Conservation (phyloP, 37 sponge, comb jelly and placozoan genomes). For the Trichoplax adhaerens region DNA sequence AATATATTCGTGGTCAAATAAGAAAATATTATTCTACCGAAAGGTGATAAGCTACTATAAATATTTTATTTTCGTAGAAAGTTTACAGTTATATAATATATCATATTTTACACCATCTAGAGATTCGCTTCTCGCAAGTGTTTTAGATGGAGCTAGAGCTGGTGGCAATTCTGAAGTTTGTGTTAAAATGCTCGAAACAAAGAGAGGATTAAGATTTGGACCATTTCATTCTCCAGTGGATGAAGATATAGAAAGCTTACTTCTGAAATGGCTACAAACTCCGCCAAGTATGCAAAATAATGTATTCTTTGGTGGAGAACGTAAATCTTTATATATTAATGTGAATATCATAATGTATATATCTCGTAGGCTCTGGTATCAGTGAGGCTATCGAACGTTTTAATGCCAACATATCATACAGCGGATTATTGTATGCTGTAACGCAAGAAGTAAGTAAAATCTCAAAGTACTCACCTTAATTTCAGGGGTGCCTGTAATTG, state of each 20-base stretch:
- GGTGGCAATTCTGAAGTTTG: constrained; percentile 88
- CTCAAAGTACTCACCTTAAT: no score
- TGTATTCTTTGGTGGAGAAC: no score
- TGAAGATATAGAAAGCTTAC: constrained; percentile 89
- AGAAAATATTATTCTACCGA: constrained; percentile 71
- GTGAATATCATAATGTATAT: neutral
- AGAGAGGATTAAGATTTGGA: constrained; percentile 65
- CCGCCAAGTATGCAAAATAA: no score
- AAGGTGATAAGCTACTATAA: constrained; percentile 18
- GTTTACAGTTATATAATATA: no score
- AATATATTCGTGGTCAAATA: constrained; percentile 51
- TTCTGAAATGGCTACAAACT: constrained; percentile 42
- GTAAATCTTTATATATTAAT: no score
- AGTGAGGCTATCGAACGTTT: constrained; percentile 63
- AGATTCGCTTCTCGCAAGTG: constrained; percentile 86
- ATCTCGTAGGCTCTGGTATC: constrained; percentile 22
- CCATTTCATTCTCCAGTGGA: constrained; percentile 29
- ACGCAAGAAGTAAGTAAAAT: constrained; percentile 42
- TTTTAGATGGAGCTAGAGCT: constrained; percentile 94
- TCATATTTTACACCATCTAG: constrained; percentile 4
- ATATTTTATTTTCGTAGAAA: neutral
- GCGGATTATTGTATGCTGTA: constrained; percentile 91
- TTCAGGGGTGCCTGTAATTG: no score
- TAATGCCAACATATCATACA: constrained; percentile 89
- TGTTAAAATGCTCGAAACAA: constrained; percentile 80